These are phyloP conservation scores for Pegoplata infirma DNA, from an alignment of 2,888 invertebrate species.

Conservation along the genomic window DNA sequence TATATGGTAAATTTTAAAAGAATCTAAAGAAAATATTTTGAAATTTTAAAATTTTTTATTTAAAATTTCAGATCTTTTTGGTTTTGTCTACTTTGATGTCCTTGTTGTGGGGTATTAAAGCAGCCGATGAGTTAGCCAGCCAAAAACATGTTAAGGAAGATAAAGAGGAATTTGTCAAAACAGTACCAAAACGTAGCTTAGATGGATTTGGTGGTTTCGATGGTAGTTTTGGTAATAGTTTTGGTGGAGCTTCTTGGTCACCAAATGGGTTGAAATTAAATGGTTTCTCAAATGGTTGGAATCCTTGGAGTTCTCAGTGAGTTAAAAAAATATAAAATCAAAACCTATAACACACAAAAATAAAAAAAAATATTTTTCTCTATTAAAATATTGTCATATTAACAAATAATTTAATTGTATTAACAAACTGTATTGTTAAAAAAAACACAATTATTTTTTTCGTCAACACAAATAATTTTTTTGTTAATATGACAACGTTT, in stretches of 20 bases:
- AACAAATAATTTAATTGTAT: too few species aligned
- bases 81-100: slow-evolving; percentile 48
- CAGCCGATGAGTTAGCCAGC: slow-evolving; percentile 33
- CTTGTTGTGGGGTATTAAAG: slow-evolving; percentile 25
- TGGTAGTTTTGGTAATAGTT: slow-evolving; percentile 16
- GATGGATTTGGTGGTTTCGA: slow-evolving; percentile 64
- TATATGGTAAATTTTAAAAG: slow-evolving; percentile 40
- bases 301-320: slow-evolving; percentile 66
- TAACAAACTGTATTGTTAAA: too few species aligned
- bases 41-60: neutral
- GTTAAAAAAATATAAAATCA: slow-evolving; percentile 5
- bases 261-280: slow-evolving; percentile 51
- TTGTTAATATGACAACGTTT: too few species aligned
- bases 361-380: too few species aligned
- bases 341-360: neutral
- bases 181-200: slow-evolving; percentile 71
- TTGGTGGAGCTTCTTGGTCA: slow-evolving; percentile 55
- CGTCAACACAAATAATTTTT: too few species aligned
- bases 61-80: slow-evolving; percentile 23
- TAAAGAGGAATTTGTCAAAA: slow-evolving; percentile 12
- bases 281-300: slow-evolving; percentile 62
- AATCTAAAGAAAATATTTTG: neutral
- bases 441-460: too few species aligned
- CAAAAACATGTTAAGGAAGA: slow-evolving; percentile 54
- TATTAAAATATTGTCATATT: too few species aligned